Conservation (phyloP, 2,888 invertebrate species). For the Andrena dorsata region DNA sequence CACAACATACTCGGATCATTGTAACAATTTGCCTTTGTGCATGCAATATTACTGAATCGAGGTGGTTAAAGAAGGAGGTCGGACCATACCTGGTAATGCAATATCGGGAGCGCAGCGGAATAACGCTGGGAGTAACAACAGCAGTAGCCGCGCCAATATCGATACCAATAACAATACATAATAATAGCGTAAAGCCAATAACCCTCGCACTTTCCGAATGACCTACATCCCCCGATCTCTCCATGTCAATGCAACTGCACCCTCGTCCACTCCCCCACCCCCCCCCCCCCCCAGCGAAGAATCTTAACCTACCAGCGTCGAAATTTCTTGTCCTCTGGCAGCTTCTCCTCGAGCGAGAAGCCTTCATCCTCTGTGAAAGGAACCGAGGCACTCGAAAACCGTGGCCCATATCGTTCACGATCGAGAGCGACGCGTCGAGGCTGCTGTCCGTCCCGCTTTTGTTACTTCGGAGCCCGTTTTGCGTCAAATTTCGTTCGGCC, state of each 20-base stretch:
- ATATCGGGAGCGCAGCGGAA: not conserved
- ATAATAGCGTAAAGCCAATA: constrained; percentile 43
- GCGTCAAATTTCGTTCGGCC: constrained; percentile 1
- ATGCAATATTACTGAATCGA: not conserved
- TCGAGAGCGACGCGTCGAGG: not conserved
- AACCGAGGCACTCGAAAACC: not conserved
- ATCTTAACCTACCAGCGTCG: not conserved
- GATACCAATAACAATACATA: constrained; percentile 34
- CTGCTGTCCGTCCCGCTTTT: constrained; percentile 2
- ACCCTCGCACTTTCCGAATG: constrained; percentile 40
- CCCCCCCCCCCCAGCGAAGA: not conserved
- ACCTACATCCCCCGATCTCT: constrained; percentile 35
- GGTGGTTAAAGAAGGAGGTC: not conserved
- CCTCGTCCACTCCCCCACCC: not conserved
- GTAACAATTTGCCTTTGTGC: too few species aligned
- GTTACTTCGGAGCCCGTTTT: not conserved
- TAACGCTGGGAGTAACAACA: not conserved
- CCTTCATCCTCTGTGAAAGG: not conserved
- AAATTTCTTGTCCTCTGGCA: not conserved
- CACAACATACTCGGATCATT: too few species aligned
- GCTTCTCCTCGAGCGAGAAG: not conserved
- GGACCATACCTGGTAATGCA: not conserved
- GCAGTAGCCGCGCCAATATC: constrained; percentile 12
- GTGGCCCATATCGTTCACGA: constrained; percentile 3
- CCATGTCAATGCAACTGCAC: constrained; percentile 24